Evolutionary conservation across 2,797 vertebrate genomes (phyloP).

Genomic region (Meriones psammophilus): DNA sequence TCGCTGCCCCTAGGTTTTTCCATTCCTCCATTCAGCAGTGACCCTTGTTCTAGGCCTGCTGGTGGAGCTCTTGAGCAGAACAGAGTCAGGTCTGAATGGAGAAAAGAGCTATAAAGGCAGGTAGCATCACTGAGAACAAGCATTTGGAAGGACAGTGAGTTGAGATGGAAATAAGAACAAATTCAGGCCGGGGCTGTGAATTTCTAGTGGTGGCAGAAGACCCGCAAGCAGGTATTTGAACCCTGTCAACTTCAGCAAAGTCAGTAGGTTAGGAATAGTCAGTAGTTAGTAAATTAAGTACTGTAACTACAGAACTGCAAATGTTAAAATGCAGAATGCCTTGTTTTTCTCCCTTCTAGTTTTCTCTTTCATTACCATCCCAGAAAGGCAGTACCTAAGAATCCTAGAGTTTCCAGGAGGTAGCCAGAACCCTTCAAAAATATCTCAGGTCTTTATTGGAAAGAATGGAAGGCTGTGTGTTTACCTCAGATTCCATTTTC

Average conservation of each 20-base stretch:
- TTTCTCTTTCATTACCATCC: neutral
- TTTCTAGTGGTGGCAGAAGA: neutral
- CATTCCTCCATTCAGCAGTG: neutral
- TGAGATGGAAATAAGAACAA: neutral
- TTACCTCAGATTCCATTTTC: neutral
- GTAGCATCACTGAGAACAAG: neutral
- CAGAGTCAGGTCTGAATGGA: neutral
- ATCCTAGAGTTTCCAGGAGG: neutral
- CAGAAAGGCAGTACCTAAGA: neutral
- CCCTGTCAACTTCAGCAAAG: neutral
- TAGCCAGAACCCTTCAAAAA: neutral
- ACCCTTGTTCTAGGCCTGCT: neutral
- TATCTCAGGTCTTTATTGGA: slow-evolving; percentile 59
- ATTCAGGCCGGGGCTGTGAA: neutral
- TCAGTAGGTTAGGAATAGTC: neutral
- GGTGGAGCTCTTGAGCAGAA: neutral
- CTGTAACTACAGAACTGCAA: neutral
- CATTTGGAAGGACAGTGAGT: neutral
- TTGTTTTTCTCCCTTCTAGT: neutral
- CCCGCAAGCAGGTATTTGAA: neutral
- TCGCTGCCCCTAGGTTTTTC: neutral
- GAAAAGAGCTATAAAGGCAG: neutral
- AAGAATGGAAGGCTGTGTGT: neutral
- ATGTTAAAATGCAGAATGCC: slow-evolving; percentile 21
- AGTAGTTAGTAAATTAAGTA: neutral